Evolutionary conservation across 1,140 invertebrate genomes (phyloP), one percentile per base, ranked within the genome.

Genomic region (Pachyrhynchus sulphureomaculatus): DNA sequence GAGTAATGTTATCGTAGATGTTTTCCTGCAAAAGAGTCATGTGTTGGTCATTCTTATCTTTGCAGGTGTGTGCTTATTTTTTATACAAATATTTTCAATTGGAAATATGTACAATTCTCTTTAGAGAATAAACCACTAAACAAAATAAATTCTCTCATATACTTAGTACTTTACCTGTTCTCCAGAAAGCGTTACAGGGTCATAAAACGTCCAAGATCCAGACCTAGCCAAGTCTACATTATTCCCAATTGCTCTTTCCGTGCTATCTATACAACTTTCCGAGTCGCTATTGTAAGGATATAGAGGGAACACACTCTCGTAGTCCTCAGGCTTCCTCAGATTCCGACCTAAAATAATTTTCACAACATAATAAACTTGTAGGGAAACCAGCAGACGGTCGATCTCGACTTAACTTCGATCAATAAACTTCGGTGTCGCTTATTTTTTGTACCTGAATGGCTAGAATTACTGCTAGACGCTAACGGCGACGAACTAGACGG

Each of bases 131-230:
- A n/a, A n/a, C n/a, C n/a, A n/a, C n/a, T n/a, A 26, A 26, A 26
- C 24, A 3, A 4, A 26, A 8, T 26, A 26, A 29, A 29, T 29
- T 9, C 12, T 29, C 5, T 10, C 26, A 29, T 26, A 29, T 29
- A 9, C 5, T 10, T 29, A 29, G 26, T 29, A 29, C 1, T 10
- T 29, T 29, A 29, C 26, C 26, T 29, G 2, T 10, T 29, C 26
- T 1, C 26, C 26, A 29, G 26, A 29, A 1, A 10, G 8, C 9
- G 73, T 67, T 36, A 72, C 75, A 0, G 74, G 39, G 51, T 83
- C 82, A 66, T 83, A 83, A 66, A 81, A 83, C 2, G 75, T 80
- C 81, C 82, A 84, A 0, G 82, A 84, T 34, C 79, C 78, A 1
- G 81, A 83, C 33, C 80, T 68, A 4, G 76, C 77, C 3, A 81